These are phyloP conservation scores for Bugulina stolonifera DNA, from an alignment of 2,888 invertebrate species.

Conservation along the genomic window DNA sequence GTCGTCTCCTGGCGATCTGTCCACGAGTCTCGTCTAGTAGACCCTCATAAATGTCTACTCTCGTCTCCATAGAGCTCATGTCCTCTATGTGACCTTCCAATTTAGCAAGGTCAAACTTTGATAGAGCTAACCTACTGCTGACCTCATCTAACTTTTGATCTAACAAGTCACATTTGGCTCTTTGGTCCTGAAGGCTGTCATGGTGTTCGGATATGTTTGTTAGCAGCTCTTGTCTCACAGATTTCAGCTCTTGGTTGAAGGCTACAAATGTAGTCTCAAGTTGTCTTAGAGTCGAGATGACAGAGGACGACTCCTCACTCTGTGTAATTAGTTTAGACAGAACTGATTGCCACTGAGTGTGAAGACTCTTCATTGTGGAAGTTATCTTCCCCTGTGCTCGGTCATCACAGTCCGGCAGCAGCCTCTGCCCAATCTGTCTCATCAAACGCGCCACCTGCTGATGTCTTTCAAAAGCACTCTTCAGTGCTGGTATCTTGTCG, in stretches of 20 bases:
- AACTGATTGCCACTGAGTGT: conserved; percentile 23
- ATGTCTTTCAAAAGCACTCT: conserved; percentile 23
- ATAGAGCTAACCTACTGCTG: conserved; percentile 7
- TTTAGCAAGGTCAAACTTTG: conserved; percentile 19
- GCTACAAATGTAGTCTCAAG: conserved; percentile 4
- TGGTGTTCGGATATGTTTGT: conserved; percentile 5
- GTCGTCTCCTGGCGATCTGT: neutral
- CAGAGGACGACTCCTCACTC: conserved; percentile 18
- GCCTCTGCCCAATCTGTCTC: conserved; percentile 18
- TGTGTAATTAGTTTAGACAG: conserved; percentile 19
- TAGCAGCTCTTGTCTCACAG: neutral
- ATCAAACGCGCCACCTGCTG: conserved; percentile 18
- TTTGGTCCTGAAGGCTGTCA: conserved; percentile 22
- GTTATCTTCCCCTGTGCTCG: conserved; percentile 9
- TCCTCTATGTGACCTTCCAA: conserved; percentile 14
- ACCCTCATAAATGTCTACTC: conserved; percentile 5
- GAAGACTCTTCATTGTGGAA: conserved; percentile 5
- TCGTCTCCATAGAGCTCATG: neutral
- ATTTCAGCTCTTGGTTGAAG: neutral
- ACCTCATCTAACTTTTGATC: conserved; percentile 20
- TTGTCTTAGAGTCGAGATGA: conserved; percentile 12
- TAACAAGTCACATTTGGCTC: conserved; percentile 6
- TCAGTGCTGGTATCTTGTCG: conserved; percentile 19
- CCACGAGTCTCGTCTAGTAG: neutral
- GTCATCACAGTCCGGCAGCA: conserved; percentile 9